Base-by-base conservation (phyloP, 2,888 invertebrate genomes). In the Pinctada fucata region DNA sequence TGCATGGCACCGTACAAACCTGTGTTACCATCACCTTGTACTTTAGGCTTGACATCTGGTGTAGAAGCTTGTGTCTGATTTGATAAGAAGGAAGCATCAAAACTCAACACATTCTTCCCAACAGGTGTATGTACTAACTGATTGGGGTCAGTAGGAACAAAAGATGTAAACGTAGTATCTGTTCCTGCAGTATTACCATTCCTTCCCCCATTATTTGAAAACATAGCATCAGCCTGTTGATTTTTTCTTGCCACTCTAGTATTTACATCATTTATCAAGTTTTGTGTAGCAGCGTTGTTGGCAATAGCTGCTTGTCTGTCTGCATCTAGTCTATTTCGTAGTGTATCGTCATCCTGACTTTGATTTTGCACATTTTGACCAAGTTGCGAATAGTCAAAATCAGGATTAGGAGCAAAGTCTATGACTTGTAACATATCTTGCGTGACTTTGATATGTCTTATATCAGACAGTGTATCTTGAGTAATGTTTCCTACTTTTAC, bases 371-470 rank as follows among this genome's bases (percentile, higher is more conserved):
- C 58, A 8, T 5, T 8, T 8, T 8, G 10, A 52, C 58, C 10
- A 52, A 8, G 5, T 8, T 5, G 5, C 6, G 5, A 5, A 52
- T 10, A 10, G 58, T 8, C 58, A 52, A 66, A 66, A 66, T 66
- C 31, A 66, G 66, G 66, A 16, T 10, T 66, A 5, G 66, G n/a
- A 4, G 10, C 6, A 66, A 66, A 66, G 16, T 66, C 8, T 66
- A 66, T 66, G 4, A n/a, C n/a, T n/a, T 66, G 10, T n/a, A n/a
- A 66, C n/a, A 66, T 6, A 66, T 66, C 66, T 66, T 10, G 4
- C n/a, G 66, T n/a, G 66, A 66, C 66, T 16, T 66, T 66, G 31
- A 66, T 66, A 16, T 66, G 31, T 66, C n/a, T 66, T 4, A 10
- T n/a, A 66, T 10, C n/a, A n/a, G 10, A 5, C 5, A 66, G 5